phyloP scores from a whole-genome alignment of 2,113 vertebrate genomes.

The Paramormyrops kingsleyae region DNA sequence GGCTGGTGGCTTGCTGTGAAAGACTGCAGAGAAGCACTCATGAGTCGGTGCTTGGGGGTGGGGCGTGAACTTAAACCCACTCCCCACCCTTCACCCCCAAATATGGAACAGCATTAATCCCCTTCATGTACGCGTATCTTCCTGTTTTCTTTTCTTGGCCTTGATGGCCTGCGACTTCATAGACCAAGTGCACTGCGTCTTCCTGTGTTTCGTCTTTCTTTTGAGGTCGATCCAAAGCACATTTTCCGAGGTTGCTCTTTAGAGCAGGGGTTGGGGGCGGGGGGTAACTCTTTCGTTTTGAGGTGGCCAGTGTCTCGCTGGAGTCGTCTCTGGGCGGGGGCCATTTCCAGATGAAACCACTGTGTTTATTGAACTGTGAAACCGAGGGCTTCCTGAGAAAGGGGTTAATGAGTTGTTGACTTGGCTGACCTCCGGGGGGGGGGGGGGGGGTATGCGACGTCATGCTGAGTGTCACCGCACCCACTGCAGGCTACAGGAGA shows the following conservation, averaged over 20 bases:
- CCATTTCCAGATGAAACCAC: background rate
- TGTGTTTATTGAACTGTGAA: background rate
- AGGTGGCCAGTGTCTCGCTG: background rate
- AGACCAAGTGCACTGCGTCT: background rate
- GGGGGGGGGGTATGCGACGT: background rate
- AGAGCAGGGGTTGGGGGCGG: too few species aligned
- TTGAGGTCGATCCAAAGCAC: background rate
- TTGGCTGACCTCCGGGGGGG: background rate
- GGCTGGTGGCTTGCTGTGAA: background rate
- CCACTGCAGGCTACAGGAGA: conserved; percentile 80
- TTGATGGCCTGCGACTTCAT: background rate
- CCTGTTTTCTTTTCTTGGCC: background rate
- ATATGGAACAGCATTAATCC: background rate
- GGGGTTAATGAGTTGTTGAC: background rate
- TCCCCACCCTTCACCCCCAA: background rate
- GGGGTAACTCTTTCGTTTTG: background rate
- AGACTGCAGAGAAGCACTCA: background rate
- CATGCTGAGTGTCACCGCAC: background rate
- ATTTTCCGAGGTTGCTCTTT: background rate
- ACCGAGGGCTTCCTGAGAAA: background rate
- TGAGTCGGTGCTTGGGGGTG: background rate
- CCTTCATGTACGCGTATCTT: background rate
- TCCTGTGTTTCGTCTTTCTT: background rate
- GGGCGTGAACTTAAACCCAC: background rate
- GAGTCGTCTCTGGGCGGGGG: background rate